phyloP scores from a whole-genome alignment of 1,140 invertebrate species.

The Coptotermes formosanus region DNA sequence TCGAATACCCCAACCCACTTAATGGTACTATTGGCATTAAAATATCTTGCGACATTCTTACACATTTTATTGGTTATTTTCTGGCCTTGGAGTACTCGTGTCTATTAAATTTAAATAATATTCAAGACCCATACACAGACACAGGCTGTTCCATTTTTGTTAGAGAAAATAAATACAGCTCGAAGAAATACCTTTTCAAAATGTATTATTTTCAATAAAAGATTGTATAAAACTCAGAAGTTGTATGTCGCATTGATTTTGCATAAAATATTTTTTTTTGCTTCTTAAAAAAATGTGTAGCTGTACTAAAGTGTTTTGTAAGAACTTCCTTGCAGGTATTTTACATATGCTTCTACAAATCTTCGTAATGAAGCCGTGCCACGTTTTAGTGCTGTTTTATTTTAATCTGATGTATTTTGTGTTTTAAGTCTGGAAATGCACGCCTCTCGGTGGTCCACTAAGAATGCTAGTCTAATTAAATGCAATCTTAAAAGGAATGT shows the following conservation, averaged over 20 bases:
- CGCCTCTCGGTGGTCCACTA: too few species aligned
- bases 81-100: background rate
- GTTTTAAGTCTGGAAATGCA: too few species aligned
- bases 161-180: background rate
- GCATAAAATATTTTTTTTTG: background rate
- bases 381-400: background rate
- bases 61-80: background rate
- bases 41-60: background rate
- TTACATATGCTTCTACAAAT: background rate
- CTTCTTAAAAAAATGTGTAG: background rate
- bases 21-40: background rate
- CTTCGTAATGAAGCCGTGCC: background rate
- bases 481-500: too few species aligned
- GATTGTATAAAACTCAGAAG: background rate
- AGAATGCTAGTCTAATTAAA: too few species aligned
- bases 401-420: too few species aligned
- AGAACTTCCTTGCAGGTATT: background rate
- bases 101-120: slow-evolving; percentile 10
- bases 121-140: background rate
- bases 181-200: background rate
- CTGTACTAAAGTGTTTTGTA: background rate
- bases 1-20: background rate
- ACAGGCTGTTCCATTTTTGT: background rate
- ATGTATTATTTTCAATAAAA: background rate
- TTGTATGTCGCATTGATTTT: background rate